A percentile compares a stretch with the other conserved stretches of the same genome.
These are phyloP conservation scores for Anthopleura xanthogrammica DNA, from an alignment of 92 coral and sea anemone genomes.

Conservation along the genomic window DNA sequence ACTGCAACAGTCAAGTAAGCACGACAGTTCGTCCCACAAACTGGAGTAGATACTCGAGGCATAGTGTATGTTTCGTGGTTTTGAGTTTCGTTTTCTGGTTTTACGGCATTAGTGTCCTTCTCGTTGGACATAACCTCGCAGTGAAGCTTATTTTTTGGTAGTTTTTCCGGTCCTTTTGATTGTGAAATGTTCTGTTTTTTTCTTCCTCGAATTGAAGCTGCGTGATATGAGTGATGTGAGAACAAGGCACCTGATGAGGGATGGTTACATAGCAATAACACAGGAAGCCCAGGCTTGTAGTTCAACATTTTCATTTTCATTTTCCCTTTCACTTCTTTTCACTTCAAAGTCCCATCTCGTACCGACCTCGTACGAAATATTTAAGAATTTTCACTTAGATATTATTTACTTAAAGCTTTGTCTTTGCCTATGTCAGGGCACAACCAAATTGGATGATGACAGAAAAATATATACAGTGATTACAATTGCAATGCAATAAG, in stretches of 20 bases:
- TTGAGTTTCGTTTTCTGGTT: neutral
- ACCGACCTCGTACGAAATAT: too few relatives aligned
- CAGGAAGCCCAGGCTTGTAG: neutral
- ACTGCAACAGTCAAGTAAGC: conserved; percentile 77
- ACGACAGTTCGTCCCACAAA: conserved; percentile 51
- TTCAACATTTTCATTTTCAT: neutral
- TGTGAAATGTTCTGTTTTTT: neutral
- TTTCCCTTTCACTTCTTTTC: neutral
- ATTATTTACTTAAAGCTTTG: too few relatives aligned
- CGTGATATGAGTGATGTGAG: neutral
- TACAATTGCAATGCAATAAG: too few relatives aligned
- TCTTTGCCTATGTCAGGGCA: too few relatives aligned
- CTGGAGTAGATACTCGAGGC: conserved; percentile 11
- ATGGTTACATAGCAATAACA: neutral
- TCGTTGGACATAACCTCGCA: conserved; percentile 27
- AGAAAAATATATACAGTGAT: too few relatives aligned
- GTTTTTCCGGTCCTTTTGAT: neutral
- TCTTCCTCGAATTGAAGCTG: neutral
- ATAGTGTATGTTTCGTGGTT: neutral
- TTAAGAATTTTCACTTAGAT: too few relatives aligned
- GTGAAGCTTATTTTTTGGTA: neutral
- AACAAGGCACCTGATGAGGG: conserved; percentile 1
- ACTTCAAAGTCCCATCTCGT: neutral
- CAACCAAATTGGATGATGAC: too few relatives aligned
- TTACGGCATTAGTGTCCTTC: conserved; percentile 12